Percentiles rank a stretch among this genome's conserved stretches.
Conservation (phyloP, 2,797 vertebrate genomes). For the Poliocrania exsul region DNA sequence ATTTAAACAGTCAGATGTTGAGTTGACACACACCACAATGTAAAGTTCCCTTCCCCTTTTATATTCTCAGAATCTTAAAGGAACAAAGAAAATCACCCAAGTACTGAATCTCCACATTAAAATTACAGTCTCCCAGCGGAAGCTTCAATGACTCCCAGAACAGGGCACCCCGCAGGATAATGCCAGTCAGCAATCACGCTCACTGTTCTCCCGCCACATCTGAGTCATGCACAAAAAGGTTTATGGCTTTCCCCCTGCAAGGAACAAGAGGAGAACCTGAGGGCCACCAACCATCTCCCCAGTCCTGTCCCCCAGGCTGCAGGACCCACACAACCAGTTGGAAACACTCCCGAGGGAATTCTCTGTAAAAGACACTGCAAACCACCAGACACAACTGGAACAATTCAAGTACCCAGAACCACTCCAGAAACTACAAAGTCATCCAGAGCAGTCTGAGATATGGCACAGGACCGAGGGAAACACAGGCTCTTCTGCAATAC, state of each 20-base stretch:
- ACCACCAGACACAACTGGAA: not conserved
- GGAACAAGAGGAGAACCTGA: not conserved
- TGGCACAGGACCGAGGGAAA: not conserved
- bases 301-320: not conserved
- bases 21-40: not conserved
- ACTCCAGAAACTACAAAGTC: not conserved
- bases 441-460: not conserved
- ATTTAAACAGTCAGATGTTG: constrained; percentile 9
- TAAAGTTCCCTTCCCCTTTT: not conserved
- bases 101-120: not conserved
- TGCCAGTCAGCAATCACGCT: not conserved
- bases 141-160: not conserved
- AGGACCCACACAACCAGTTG: not conserved
- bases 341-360: not conserved
- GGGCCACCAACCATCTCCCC: not conserved
- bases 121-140: not conserved
- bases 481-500: not conserved
- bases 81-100: constrained; percentile 18
- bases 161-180: not conserved
- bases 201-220: not conserved
- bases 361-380: not conserved
- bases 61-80: not conserved
- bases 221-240: not conserved
- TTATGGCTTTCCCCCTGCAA: not conserved
- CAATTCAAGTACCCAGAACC: not conserved